A percentile compares a stretch with the other conserved stretches of the same genome.
phyloP scores from a whole-genome alignment of 2,797 vertebrate genomes.

The Chromis chromis region DNA sequence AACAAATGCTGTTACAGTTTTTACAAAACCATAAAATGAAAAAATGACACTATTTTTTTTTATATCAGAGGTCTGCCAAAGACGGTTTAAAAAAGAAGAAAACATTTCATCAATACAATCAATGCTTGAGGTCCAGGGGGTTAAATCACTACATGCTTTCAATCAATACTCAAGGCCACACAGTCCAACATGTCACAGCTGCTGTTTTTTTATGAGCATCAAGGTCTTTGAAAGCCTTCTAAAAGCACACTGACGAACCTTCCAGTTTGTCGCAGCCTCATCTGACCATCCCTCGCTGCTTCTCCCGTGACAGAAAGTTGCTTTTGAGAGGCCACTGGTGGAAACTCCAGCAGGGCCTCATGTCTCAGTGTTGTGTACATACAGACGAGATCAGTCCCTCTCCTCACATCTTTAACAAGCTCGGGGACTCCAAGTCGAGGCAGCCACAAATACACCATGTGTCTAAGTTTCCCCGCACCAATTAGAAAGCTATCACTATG shows the following conservation, averaged over 20 bases:
- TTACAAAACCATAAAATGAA: too few relatives aligned
- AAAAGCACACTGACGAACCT: slow-evolving; percentile 38
- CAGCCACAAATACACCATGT: slow-evolving; percentile 49
- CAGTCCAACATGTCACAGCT: slow-evolving; percentile 45
- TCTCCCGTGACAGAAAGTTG: slow-evolving; percentile 32
- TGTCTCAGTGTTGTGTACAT: slow-evolving; percentile 43
- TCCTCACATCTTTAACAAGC: slow-evolving; percentile 73
- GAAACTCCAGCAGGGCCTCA: slow-evolving; percentile 41
- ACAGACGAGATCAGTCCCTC: slow-evolving; percentile 38
- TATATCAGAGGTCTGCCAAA: too few relatives aligned
- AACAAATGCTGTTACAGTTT: too few relatives aligned
- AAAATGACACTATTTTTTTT: too few relatives aligned
- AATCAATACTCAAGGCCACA: slow-evolving; percentile 53
- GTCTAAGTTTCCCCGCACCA: slow-evolving; percentile 66
- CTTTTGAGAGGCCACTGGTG: slow-evolving; percentile 37
- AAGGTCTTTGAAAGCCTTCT: slow-evolving; percentile 33
- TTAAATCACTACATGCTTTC: slow-evolving; percentile 58
- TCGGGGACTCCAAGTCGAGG: slow-evolving; percentile 57
- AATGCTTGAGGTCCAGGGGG: too few relatives aligned
- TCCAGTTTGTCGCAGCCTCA: slow-evolving; percentile 14
- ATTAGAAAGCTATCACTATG: slow-evolving; percentile 82
- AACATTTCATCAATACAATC: too few relatives aligned
- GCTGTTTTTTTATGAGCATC: slow-evolving; percentile 9
- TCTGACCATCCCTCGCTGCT: slow-evolving; percentile 14
- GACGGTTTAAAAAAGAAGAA: too few relatives aligned